A percentile compares a stretch with the other conserved stretches of the same genome.
Evolutionary conservation across 2,888 invertebrate species (phyloP).

Genomic region (Acleris laterana): DNA sequence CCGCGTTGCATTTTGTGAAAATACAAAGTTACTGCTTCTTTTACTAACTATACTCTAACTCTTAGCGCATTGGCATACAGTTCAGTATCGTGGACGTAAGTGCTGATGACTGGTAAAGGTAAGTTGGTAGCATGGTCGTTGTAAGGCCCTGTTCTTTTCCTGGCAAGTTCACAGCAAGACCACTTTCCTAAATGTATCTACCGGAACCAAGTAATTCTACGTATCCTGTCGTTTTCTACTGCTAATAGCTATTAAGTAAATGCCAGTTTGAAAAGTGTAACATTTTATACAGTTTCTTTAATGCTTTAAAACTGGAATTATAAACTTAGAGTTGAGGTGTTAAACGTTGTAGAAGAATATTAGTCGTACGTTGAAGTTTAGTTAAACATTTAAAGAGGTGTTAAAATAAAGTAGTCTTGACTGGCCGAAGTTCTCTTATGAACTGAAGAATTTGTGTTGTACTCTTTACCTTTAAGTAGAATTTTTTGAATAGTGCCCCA

Average conservation of each 20-base stretch:
- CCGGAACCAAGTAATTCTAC: conserved; percentile 28
- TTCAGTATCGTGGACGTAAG: conserved; percentile 40
- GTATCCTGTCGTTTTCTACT: conserved; percentile 36
- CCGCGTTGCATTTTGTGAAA: conserved; percentile 62
- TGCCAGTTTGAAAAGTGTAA: conserved; percentile 29
- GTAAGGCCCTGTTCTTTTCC: conserved; percentile 62
- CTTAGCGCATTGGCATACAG: conserved; percentile 47
- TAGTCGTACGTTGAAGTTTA: too few relatives aligned
- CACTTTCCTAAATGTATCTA: conserved; percentile 35
- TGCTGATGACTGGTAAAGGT: conserved; percentile 34
- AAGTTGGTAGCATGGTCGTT: conserved; percentile 47
- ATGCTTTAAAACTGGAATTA: background rate
- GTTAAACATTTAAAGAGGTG: too few relatives aligned
- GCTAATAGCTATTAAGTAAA: conserved; percentile 17
- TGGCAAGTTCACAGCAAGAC: conserved; percentile 38
- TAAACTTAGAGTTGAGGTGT: background rate
- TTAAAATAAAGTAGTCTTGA: too few relatives aligned
- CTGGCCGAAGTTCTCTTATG: too few relatives aligned
- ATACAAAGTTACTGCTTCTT: conserved; percentile 42
- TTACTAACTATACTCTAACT: conserved; percentile 35
- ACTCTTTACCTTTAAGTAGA: too few relatives aligned
- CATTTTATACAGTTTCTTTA: background rate
- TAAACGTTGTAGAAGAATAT: too few relatives aligned
- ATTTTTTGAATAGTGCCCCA: too few relatives aligned
- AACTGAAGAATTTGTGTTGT: too few relatives aligned